Evolutionary conservation across 2,888 invertebrate species (phyloP).

Genomic region (Platerodrilus igneus): DNA sequence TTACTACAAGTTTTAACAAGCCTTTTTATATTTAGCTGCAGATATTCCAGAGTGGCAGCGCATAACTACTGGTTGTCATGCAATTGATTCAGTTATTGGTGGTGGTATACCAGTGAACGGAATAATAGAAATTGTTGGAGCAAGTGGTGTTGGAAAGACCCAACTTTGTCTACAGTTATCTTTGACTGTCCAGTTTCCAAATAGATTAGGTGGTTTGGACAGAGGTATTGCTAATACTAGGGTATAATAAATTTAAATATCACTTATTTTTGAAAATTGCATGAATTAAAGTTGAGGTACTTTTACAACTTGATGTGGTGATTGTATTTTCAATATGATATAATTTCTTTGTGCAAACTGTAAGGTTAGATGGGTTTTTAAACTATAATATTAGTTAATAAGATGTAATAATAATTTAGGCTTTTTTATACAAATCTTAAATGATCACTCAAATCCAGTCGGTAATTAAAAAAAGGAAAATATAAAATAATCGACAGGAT

Average conservation of each 20-base stretch:
- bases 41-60: conserved; percentile 32
- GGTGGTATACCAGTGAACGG: conserved; percentile 67
- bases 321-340: no score
- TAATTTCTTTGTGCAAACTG: no score
- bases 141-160: conserved; percentile 77
- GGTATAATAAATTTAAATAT: conserved; percentile 2
- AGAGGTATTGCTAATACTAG: conserved; percentile 42
- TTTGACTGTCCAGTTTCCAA: conserved; percentile 59
- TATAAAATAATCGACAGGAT: no score
- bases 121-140: conserved; percentile 75
- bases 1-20: no score
- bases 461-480: no score
- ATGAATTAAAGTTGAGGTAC: no score
- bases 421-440: no score
- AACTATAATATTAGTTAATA: no score
- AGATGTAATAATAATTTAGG: no score
- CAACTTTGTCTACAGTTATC: conserved; percentile 72
- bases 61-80: conserved; percentile 54
- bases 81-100: conserved; percentile 56
- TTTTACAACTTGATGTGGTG: not conserved
- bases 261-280: not conserved
- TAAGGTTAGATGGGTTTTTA: no score
- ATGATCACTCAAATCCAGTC: no score
- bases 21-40: conserved; percentile 31
- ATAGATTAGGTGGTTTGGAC: conserved; percentile 51